Percentiles rank a stretch among this genome's conserved stretches.
Conservation (phyloP, 1,140 invertebrate species). For the Drosophila sproati region DNA sequence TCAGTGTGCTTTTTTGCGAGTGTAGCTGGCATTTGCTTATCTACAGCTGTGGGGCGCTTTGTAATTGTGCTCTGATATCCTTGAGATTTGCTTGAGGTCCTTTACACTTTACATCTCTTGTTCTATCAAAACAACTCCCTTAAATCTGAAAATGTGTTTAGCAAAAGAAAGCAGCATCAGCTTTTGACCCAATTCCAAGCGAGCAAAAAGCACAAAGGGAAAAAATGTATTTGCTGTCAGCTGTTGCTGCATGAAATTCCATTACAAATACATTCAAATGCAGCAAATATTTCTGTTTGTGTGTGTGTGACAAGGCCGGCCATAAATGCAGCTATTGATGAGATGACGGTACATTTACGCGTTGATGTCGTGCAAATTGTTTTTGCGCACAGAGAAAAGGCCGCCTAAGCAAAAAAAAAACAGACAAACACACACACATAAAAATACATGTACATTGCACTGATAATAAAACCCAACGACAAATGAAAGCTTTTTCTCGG, state of each 20-base stretch:
- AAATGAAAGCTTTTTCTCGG: constrained; percentile 38
- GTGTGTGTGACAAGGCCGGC: constrained; percentile 43
- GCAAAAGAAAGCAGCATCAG: constrained; percentile 37
- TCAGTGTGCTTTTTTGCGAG: no score
- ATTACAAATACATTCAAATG: constrained; percentile 51
- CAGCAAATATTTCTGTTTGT: constrained; percentile 46
- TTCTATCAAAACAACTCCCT: no score
- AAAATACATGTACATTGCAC: constrained; percentile 39
- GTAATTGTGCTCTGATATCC: constrained; percentile 31
- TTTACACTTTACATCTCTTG: no score
- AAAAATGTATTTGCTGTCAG: constrained; percentile 28
- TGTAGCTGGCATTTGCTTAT: constrained; percentile 3
- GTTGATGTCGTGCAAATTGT: constrained; percentile 51
- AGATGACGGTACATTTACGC: constrained; percentile 69
- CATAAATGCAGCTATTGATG: constrained; percentile 62
- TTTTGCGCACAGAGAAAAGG: constrained; percentile 10
- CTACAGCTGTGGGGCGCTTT: constrained; percentile 21
- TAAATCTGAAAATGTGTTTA: constrained; percentile 60
- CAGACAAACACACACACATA: constrained; percentile 27
- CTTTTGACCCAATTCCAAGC: constrained; percentile 68
- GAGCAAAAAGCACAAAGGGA: constrained; percentile 8
- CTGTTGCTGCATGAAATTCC: constrained; percentile 58
- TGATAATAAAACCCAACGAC: constrained; percentile 63
- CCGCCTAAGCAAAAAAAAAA: constrained; percentile 27
- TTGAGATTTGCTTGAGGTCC: constrained; percentile 10